These are phyloP conservation scores for Drepana arcuata DNA, from an alignment of 1,140 invertebrate species.

Conservation along the genomic window DNA sequence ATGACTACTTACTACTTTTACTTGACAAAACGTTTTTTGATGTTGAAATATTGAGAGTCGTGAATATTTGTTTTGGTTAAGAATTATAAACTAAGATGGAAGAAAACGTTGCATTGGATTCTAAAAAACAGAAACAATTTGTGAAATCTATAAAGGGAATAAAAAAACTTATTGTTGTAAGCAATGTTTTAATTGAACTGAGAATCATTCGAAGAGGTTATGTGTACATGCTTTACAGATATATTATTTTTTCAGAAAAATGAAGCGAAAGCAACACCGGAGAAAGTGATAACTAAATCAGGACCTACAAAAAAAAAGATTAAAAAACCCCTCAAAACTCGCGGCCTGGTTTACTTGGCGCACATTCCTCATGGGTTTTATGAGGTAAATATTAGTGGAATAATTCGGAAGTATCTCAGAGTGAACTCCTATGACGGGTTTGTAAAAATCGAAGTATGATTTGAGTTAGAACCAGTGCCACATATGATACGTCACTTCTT, in stretches of 20 bases:
- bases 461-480: too few species aligned
- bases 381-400: conserved; percentile 74
- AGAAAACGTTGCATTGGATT: conserved; percentile 62
- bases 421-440: too few species aligned
- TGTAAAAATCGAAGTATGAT: too few species aligned
- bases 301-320: conserved; percentile 23
- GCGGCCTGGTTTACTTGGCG: conserved; percentile 84
- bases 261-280: conserved; percentile 12
- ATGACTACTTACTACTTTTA: too few species aligned
- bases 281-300: conserved; percentile 6
- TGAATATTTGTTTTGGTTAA: too few species aligned
- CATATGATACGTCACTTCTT: too few species aligned
- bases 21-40: too few species aligned
- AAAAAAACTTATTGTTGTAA: conserved; percentile 58
- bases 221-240: conserved; percentile 10
- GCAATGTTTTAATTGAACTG: conserved; percentile 4
- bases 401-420: too few species aligned
- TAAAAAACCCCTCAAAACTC: conserved; percentile 4
- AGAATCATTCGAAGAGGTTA: too few species aligned
- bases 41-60: too few species aligned
- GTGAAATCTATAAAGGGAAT: conserved; percentile 61
- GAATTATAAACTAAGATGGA: conserved; percentile 63
- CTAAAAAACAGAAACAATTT: conserved; percentile 54
- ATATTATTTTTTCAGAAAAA: conserved; percentile 25
- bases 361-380: conserved; percentile 96